A percentile compares a stretch with the other conserved stretches of the same genome.
These are phyloP conservation scores for Falco peregrinus DNA, from an alignment of 2,797 vertebrate genomes.

Conservation along the genomic window DNA sequence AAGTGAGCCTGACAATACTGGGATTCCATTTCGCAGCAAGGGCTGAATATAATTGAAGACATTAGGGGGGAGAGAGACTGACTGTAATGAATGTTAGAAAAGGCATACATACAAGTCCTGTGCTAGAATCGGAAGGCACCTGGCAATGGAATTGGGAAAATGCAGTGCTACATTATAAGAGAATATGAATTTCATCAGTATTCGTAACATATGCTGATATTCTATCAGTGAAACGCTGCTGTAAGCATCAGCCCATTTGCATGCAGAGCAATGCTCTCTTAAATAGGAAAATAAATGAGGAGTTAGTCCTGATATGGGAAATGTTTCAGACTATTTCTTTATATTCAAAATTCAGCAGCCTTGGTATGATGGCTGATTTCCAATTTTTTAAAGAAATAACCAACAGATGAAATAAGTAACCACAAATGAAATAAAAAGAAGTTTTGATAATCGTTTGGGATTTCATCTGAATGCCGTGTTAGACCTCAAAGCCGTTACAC, in stretches of 20 bases:
- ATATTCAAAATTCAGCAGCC: slow-evolving; percentile 3
- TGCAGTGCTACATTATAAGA: not conserved
- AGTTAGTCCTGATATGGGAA: slow-evolving; percentile 34
- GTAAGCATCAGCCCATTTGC: slow-evolving; percentile 31
- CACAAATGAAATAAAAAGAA: not conserved
- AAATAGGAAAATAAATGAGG: slow-evolving; percentile 58
- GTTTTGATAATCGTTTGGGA: not conserved
- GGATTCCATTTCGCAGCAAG: slow-evolving; percentile 23
- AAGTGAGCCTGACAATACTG: slow-evolving; percentile 5
- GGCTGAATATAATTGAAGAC: not conserved
- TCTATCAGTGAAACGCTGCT: not conserved
- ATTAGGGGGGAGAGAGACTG: not conserved
- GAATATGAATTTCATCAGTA: slow-evolving; percentile 55
- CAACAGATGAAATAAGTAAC: not conserved
- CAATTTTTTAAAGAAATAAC: slow-evolving; percentile 7
- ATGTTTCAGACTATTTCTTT: slow-evolving; percentile 16
- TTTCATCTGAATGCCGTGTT: not conserved
- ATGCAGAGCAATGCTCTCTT: slow-evolving; percentile 26
- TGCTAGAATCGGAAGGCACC: not conserved
- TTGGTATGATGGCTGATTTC: not conserved
- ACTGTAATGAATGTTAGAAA: not conserved
- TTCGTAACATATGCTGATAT: slow-evolving; percentile 44
- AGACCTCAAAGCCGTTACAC: not conserved
- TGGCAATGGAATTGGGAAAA: slow-evolving; percentile 3
- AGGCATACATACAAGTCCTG: not conserved